Base-by-base conservation (phyloP, 2,797 vertebrate genomes). In the Microchirus variegatus region DNA sequence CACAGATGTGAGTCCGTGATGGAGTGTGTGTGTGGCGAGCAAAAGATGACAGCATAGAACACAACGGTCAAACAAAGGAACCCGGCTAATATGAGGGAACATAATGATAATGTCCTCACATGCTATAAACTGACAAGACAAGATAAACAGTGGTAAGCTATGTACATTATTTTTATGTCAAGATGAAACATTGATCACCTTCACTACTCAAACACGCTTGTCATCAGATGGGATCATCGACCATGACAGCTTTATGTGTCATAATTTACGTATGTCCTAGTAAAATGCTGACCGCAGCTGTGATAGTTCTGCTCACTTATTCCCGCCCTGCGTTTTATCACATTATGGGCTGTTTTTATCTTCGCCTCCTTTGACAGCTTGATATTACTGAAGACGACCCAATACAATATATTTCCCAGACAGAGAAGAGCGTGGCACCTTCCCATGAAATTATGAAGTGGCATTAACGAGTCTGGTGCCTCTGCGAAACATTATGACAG, bases 301-400 rank as follows among this genome's bases (percentile, higher is more conserved):
- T 41, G 37, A 57, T 8, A 54, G 35, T 49, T 47, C 48, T 59
- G 43, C 62, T 53, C 22, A 59, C 60, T 37, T 45, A 59, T 42
- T 48, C 53, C 50, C 43, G 36, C 22, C 38, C 31, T 60, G 22
- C 53, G 5, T 53, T 53, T 86, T 80, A 83, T 88, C 63, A 72
- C 56, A 66, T 78, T 50, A 79, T 60, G 59, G 37, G 51, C 26
- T 69, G 60, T 77, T 70, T 68, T n/a, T 16, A 3, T 68, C 62
- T 60, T 67, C 55, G 40, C 47, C 58, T 52, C 41, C 48, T 62
- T 7, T 83, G 85, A 85, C 84, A 88, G 78, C 59, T 83, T 85
- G 61, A 84, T 79, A 63, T 80, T 35, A 54, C 63, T 45, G 62
- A 59, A 62, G 59, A 53, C 15, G 0, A 17, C 55, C 43, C 9